A percentile compares a stretch with the other conserved stretches of the same genome.
These are phyloP conservation scores for Drosophila koepferae DNA, from an alignment of 2,888 invertebrate species.

Conservation along the genomic window DNA sequence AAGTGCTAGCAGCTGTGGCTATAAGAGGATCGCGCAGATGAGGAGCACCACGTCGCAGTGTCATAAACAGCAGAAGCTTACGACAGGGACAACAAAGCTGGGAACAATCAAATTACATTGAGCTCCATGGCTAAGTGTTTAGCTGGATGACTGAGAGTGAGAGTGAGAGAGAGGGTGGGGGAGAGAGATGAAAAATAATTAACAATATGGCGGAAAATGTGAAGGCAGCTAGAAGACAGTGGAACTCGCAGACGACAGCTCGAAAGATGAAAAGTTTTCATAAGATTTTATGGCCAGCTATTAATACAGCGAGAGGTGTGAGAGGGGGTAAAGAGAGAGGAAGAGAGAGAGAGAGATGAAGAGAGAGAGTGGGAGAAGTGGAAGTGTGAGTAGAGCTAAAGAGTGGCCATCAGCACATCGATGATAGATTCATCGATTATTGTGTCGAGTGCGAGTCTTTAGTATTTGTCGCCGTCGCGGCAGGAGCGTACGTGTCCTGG, in stretches of 20 bases:
- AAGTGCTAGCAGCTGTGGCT: constrained; percentile 13
- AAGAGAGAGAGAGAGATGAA: too few species aligned
- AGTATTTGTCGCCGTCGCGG: background rate
- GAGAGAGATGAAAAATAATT: constrained; percentile 33
- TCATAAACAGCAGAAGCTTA: constrained; percentile 53
- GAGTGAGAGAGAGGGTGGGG: too few species aligned
- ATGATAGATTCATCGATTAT: constrained; percentile 55
- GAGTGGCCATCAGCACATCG: constrained; percentile 1
- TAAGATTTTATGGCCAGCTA: constrained; percentile 15
- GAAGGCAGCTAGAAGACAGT: background rate
- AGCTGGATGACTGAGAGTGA: background rate
- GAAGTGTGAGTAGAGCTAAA: background rate
- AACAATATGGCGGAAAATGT: constrained; percentile 11
- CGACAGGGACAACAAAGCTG: constrained; percentile 31
- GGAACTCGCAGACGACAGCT: background rate
- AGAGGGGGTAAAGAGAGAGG: background rate
- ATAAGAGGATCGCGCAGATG: constrained; percentile 3
- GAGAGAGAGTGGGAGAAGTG: background rate
- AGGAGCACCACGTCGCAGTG: constrained; percentile 30
- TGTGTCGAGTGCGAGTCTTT: background rate
- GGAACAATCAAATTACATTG: constrained; percentile 54
- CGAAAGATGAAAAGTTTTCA: constrained; percentile 11
- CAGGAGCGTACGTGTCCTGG: constrained; percentile 20
- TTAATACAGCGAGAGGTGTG: background rate
- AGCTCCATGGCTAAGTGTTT: background rate